Conservation (phyloP, 92 coral and sea anemone species). For the Palythoa grandiflora region DNA sequence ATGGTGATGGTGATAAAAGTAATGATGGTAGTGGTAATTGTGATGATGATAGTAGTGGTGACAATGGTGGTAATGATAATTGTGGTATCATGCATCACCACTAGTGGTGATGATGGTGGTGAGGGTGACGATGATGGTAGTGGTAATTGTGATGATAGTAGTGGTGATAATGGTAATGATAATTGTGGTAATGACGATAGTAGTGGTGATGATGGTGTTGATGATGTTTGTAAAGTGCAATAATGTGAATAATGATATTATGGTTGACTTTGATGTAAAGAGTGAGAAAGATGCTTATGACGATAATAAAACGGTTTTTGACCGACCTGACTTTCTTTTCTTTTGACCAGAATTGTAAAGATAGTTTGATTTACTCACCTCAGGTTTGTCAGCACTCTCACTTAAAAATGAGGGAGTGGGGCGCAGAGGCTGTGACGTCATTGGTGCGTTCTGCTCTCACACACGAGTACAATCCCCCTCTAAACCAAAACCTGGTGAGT, state of each 20-base stretch:
- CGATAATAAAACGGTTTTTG: neutral
- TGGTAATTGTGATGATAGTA: neutral
- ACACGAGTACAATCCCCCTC: conserved; percentile 90
- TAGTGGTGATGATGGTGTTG: neutral
- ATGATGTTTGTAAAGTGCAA: neutral
- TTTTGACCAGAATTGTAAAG: neutral
- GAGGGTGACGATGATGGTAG: neutral
- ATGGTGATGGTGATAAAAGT: too few species aligned
- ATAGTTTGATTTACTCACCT: neutral
- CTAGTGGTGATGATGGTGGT: neutral
- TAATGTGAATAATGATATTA: neutral
- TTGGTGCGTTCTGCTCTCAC: conserved; percentile 94
- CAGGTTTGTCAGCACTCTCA: conserved; percentile 98
- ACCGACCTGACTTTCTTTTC: too few species aligned
- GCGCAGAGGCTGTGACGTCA: conserved; percentile 98
- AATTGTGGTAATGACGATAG: neutral
- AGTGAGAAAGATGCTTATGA: neutral
- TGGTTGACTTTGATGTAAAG: neutral
- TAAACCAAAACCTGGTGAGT: conserved; percentile 89
- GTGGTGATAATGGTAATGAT: neutral
- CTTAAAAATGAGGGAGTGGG: conserved; percentile 98
- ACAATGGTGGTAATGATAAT: neutral
- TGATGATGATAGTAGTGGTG: too few species aligned
- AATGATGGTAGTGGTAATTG: too few species aligned
- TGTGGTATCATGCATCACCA: too few species aligned